A percentile compares a stretch with the other conserved stretches of the same genome.
Evolutionary conservation across 2,888 invertebrate species (phyloP).

Genomic region (Ophion slaviceki): DNA sequence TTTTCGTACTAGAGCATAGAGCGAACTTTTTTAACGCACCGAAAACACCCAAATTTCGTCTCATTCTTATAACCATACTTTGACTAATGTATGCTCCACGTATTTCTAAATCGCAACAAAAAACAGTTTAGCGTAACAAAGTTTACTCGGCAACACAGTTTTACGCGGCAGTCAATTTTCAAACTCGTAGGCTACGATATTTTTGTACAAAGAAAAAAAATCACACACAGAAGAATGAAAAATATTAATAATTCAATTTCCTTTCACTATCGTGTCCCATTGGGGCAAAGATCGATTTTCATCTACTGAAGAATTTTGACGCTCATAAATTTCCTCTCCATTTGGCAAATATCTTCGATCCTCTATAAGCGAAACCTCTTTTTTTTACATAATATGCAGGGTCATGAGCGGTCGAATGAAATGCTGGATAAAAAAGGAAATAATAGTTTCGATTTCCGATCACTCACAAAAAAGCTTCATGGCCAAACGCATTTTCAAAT

Average conservation of each 20-base stretch:
- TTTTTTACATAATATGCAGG: background rate
- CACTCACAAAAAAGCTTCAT: background rate
- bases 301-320: background rate
- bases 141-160: constrained; percentile 25
- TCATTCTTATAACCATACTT: too few species aligned
- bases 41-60: too few species aligned
- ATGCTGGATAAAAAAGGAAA: background rate
- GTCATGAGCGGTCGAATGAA: background rate
- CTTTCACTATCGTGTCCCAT: background rate
- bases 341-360: background rate
- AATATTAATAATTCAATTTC: constrained; percentile 1
- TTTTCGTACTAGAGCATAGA: too few species aligned
- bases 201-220: constrained; percentile 42
- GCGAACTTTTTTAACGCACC: too few species aligned
- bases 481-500: background rate
- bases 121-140: constrained; percentile 6
- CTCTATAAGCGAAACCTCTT: background rate
- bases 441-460: background rate
- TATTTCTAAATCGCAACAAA: background rate
- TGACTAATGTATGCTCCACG: too few species aligned
- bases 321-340: background rate
- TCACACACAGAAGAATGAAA: background rate
- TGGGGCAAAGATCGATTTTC: background rate
- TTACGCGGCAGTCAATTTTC: constrained; percentile 9
- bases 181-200: constrained; percentile 36